phyloP scores from a whole-genome alignment of 2,797 vertebrate species.

The Eulemur mongoz region DNA sequence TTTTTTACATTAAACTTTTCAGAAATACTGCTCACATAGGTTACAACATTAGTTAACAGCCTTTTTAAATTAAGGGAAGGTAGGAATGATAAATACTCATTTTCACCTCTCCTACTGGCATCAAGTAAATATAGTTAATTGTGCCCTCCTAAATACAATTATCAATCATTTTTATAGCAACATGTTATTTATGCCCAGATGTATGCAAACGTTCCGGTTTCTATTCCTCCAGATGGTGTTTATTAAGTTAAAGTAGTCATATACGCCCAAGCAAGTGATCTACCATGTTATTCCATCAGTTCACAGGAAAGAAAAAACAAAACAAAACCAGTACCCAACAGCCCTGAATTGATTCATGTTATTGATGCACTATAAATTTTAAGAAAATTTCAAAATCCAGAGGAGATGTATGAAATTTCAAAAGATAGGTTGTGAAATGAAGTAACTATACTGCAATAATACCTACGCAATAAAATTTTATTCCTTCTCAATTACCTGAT shows the following conservation, averaged over 20 bases:
- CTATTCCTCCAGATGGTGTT: conserved; percentile 65
- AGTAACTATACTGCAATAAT: background rate
- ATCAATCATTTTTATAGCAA: conserved; percentile 80
- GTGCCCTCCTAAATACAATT: conserved; percentile 73
- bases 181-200: conserved; percentile 65
- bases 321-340: background rate
- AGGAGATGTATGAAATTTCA: background rate
- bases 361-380: background rate
- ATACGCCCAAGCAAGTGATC: conserved; percentile 39
- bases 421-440: background rate
- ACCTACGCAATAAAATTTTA: background rate
- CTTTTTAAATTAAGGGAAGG: conserved; percentile 73
- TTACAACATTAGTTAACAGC: background rate
- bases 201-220: conserved; percentile 75
- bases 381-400: background rate
- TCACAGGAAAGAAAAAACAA: background rate
- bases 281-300: background rate
- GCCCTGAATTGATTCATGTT: background rate
- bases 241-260: conserved; percentile 66
- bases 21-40: conserved; percentile 37
- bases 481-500: background rate
- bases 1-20: conserved; percentile 50
- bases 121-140: conserved; percentile 79
- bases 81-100: conserved; percentile 76
- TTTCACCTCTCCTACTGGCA: conserved; percentile 70